These are phyloP conservation scores for Antedon mediterranea DNA, from an alignment of 53 echinoderm and acorn worm genomes.

Conservation along the genomic window DNA sequence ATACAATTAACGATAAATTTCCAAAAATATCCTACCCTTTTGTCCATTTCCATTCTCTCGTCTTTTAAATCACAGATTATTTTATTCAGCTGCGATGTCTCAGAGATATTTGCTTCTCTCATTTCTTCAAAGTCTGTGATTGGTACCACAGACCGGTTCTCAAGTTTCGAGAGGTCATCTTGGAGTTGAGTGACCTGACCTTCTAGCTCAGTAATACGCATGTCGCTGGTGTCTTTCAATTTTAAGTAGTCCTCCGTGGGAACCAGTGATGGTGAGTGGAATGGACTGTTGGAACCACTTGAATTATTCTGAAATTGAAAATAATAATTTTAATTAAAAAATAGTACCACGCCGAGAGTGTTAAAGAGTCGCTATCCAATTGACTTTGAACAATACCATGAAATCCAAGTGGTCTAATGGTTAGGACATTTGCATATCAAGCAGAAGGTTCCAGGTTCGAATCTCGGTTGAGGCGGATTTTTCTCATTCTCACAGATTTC, in stretches of 20 bases:
- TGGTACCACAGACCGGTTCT: slow-evolving; percentile 27
- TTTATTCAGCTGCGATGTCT: slow-evolving; percentile 34
- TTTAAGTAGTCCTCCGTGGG: slow-evolving; percentile 24
- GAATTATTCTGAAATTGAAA: background rate
- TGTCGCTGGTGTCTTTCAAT: slow-evolving; percentile 9
- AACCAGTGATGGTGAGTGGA: slow-evolving; percentile 1
- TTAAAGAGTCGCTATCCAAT: too few species aligned
- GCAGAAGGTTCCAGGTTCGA: too few species aligned
- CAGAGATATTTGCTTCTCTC: slow-evolving; percentile 34
- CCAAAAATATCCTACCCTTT: slow-evolving; percentile 39
- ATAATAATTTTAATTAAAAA: too few species aligned
- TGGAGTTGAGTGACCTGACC: slow-evolving; percentile 45
- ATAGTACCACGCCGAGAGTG: too few species aligned
- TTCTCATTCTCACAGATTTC: too few species aligned
- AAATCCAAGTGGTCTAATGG: too few species aligned
- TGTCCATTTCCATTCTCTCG: slow-evolving; percentile 54
- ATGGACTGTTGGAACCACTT: background rate
- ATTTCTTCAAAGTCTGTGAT: slow-evolving; percentile 47
- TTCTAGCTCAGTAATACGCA: slow-evolving; percentile 42
- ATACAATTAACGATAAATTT: background rate
- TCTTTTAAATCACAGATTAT: slow-evolving; percentile 47
- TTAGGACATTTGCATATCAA: too few species aligned
- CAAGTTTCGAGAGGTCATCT: slow-evolving; percentile 35
- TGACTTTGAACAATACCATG: too few species aligned
- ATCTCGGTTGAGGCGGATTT: too few species aligned